Evolutionary conservation across 1,140 invertebrate genomes (phyloP), one percentile per base, ranked within the genome.

Genomic region (Mesaphorura yosii): DNA sequence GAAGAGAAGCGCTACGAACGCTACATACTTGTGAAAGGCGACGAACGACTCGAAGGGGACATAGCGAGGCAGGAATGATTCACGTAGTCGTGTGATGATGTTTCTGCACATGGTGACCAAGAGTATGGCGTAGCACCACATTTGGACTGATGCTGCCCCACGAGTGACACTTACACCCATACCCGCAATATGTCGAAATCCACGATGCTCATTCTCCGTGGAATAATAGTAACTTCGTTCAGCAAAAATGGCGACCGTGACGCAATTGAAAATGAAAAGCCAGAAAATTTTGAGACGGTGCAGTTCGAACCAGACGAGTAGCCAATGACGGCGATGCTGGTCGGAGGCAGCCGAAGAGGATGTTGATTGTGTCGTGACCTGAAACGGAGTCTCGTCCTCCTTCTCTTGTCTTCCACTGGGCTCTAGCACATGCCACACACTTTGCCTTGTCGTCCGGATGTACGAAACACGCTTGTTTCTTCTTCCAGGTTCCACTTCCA

Each of bases 21-120:
- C 76, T 41, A 78, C 73, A 55, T 75, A 78, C 54, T 76, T 77
- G 51, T 79, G 77, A 55, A 78, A 69, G 20, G 66, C 57, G 17
- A 78, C 66, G 28, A 69, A 68, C 15, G 69, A 68, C 66, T 79
- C 76, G 59, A 78, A 77, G 3, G 77, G 77, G 45, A 78, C 70
- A 55, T 72, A 75, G 29, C 66, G 62, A 59, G 72, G 70, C 3
- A 76, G 60, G 61, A 70, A 64, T 0, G 74, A 76, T 50, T 74
- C 74, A 34, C 76, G 62, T 12, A 76, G 58, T 40, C 68, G 57
- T 19, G 76, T 77, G 7, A 76, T 71, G 4, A 67, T 64, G 56
- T 78, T 78, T 20, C 75, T 67, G 55, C 75, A 78, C 74, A 77
- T 76, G 12, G 74, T 75, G 15, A 78, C 37, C n/a, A 78, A 65